A percentile compares a stretch with the other conserved stretches of the same genome.
phyloP scores from a whole-genome alignment of 2,797 vertebrate species.

The Poeciliopsis infans region DNA sequence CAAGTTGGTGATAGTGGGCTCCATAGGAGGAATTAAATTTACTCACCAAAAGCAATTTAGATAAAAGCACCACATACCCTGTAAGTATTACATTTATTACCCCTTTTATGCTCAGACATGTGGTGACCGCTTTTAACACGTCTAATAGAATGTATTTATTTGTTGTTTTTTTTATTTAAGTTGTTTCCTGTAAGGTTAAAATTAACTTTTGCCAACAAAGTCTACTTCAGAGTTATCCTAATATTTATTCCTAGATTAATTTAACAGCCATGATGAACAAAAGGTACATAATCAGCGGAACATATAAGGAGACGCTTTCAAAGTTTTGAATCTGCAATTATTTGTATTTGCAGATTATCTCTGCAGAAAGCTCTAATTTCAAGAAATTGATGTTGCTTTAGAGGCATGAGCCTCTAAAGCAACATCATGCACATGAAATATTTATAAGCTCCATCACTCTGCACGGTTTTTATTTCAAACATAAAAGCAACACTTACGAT shows the following conservation, averaged over 20 bases:
- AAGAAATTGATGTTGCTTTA: neutral
- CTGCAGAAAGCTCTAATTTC: neutral
- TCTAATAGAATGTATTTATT: neutral
- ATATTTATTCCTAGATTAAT: neutral
- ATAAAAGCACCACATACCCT: constrained; percentile 25
- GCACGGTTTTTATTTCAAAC: neutral
- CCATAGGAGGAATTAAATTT: constrained; percentile 4
- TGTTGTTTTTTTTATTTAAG: neutral
- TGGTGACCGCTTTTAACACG: neutral
- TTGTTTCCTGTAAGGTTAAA: neutral
- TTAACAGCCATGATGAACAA: neutral
- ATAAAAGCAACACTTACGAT: neutral
- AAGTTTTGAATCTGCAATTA: neutral
- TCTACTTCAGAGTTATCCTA: neutral
- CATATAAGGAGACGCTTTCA: neutral
- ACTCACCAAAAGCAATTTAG: constrained; percentile 11
- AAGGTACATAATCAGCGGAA: neutral
- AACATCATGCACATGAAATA: too few relatives aligned
- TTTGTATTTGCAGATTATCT: neutral
- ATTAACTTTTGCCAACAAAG: neutral
- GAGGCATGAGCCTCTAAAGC: too few relatives aligned
- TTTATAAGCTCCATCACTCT: neutral
- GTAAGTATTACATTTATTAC: constrained; percentile 10
- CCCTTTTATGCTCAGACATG: constrained; percentile 9
- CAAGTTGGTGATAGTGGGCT: neutral